These are phyloP conservation scores for Sebastes nivosus DNA, from an alignment of 2,797 vertebrate species.

Conservation along the genomic window DNA sequence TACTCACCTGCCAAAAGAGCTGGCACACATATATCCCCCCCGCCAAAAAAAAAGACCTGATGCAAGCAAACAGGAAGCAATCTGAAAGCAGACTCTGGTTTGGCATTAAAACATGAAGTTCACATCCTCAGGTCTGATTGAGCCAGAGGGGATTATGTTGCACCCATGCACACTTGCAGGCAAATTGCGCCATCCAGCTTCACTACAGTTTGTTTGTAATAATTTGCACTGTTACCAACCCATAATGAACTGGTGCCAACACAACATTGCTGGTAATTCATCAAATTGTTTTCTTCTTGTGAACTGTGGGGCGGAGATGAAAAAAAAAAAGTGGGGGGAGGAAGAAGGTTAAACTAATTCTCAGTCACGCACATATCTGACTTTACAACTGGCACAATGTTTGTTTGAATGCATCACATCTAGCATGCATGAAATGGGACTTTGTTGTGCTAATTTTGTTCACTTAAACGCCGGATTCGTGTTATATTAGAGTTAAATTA, in stretches of 20 bases:
- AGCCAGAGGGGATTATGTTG: slow-evolving; percentile 51
- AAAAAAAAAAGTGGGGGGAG: not conserved
- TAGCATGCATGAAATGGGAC: not conserved
- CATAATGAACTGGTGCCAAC: slow-evolving; percentile 15
- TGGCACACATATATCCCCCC: not conserved
- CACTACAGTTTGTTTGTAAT: slow-evolving; percentile 34
- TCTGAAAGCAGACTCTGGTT: slow-evolving; percentile 18
- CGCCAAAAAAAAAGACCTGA: slow-evolving; percentile 3
- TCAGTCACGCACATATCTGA: slow-evolving; percentile 44
- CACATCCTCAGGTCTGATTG: slow-evolving; percentile 40
- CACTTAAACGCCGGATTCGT: rapidly evolving
- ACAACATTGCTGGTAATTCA: not conserved
- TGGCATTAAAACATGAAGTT: slow-evolving; percentile 40
- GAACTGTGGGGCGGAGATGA: slow-evolving; percentile 14
- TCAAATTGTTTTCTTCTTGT: slow-evolving; percentile 8
- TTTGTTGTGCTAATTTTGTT: not conserved
- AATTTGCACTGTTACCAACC: slow-evolving; percentile 11
- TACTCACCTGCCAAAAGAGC: not conserved
- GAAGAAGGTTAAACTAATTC: slow-evolving; percentile 1
- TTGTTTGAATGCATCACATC: not conserved
- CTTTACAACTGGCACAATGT: not conserved
- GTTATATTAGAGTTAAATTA: not conserved
- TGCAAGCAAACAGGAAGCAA: slow-evolving; percentile 44
- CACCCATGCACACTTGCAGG: slow-evolving; percentile 26
- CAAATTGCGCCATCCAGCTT: not conserved